Conservation (phyloP, 2,113 vertebrate species). For the Ceratotherium simum region DNA sequence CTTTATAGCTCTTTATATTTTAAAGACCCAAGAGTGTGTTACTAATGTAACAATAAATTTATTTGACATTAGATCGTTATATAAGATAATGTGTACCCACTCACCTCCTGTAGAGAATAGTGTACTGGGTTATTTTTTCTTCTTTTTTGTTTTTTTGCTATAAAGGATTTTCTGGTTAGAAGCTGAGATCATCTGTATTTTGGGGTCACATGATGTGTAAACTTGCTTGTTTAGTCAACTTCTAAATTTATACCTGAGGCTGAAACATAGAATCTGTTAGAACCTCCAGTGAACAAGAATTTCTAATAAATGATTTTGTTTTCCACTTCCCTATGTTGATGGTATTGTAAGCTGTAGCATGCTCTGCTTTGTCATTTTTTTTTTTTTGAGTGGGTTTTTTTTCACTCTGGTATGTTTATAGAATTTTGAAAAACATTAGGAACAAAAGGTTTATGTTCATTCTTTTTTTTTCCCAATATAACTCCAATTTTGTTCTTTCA, state of each 20-base stretch:
- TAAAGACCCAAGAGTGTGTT: not conserved
- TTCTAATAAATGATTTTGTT: not conserved
- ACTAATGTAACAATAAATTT: not conserved
- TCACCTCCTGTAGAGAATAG: not conserved
- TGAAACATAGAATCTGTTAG: conserved; percentile 24
- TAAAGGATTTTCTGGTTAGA: conserved; percentile 12
- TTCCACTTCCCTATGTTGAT: not conserved
- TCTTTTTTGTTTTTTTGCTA: not conserved
- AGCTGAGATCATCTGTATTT: not conserved
- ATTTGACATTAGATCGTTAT: not conserved
- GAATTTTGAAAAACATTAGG: not conserved
- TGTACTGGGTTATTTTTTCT: not conserved
- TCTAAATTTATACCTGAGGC: conserved; percentile 16
- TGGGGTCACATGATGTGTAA: not conserved
- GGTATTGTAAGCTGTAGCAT: not conserved
- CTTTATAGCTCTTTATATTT: conserved; percentile 5
- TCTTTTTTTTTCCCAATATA: not conserved
- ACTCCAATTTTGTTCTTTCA: conserved; percentile 47
- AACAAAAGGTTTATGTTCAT: conserved; percentile 1
- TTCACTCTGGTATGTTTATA: not conserved
- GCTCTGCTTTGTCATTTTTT: not conserved
- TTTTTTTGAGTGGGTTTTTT: not conserved
- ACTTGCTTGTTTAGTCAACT: not conserved
- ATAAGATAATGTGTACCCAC: not conserved
- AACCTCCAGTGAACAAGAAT: conserved; percentile 3